Conservation (phyloP, 2,888 invertebrate genomes). For the Phaedon cochleariae region DNA sequence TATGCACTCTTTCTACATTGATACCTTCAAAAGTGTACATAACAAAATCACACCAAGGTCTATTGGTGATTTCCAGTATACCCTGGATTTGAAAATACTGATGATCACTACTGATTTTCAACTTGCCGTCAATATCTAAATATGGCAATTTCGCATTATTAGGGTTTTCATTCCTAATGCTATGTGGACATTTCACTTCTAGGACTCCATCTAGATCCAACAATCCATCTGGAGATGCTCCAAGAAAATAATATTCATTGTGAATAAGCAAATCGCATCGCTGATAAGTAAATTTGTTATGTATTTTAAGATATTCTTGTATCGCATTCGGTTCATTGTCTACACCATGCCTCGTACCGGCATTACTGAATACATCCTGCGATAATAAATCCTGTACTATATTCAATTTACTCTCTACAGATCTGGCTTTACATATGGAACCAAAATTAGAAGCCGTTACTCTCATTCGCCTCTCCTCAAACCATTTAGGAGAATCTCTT, state of each 20-base stretch:
- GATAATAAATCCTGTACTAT: not conserved
- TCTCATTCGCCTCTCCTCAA: not conserved
- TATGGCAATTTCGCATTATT: not conserved
- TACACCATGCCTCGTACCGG: not conserved
- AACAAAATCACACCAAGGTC: constrained; percentile 17
- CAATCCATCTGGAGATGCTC: constrained; percentile 18
- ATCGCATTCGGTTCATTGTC: not conserved
- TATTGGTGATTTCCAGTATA: constrained; percentile 5
- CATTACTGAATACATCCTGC: not conserved
- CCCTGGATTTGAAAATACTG: constrained; percentile 19
- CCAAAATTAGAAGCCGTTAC: not conserved
- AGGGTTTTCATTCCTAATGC: not conserved
- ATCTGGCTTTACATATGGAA: not conserved
- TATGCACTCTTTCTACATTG: constrained; percentile 1
- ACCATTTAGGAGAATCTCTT: not conserved
- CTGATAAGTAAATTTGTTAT: not conserved
- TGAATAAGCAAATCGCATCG: not conserved
- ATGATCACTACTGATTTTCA: constrained; percentile 6
- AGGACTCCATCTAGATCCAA: constrained; percentile 11
- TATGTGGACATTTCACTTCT: constrained; percentile 24
- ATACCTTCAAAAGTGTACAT: constrained; percentile 12
- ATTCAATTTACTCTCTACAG: not conserved
- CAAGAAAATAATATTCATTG: constrained; percentile 18
- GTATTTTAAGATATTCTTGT: not conserved
- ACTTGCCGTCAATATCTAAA: not conserved